Evolutionary conservation across 2,113 vertebrate genomes (phyloP), one percentile per base, ranked within the genome.

Genomic region (Poecilia latipinna): DNA sequence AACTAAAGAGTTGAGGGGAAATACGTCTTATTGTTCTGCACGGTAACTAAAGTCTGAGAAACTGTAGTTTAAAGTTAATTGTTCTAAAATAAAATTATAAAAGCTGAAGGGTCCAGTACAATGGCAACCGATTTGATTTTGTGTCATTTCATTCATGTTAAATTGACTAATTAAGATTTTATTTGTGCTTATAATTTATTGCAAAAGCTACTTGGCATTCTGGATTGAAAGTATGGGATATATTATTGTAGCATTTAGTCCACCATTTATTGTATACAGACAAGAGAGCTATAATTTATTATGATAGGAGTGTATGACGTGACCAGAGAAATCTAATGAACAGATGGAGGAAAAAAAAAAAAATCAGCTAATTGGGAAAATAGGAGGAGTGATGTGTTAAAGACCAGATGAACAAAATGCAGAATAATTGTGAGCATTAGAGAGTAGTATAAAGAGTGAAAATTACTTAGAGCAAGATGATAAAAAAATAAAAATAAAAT

Each of bases 311-410:
- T 15, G 19, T 68, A 62, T 62, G 33, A 12, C 65, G n/a, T 33
- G 60, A 31, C 26, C 15, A n/a, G 66, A 68, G n/a, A 77, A 74
- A 80, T 72, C 8, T 39, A 35, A 12, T 72, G 28, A 51, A 13
- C 26, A 44, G 8, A 29, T 37, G 44, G 32, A 37, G 33, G n/a
- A n/a, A 37, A 37, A 37, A 39, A 57, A 77, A 33, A 4, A 19
- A 60, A 31, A 13, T 61, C 4, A 39, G 3, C 10, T 1, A 13
- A 28, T 19, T 60, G 10, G 12, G n/a, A n/a, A 74, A 80, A 57
- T 8, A 1, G 35, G 29, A 68, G 44, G 68, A 54, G 26, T 17
- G 42, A 69, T 37, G 26, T 70, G 12, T 7, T 54, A 54, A 54
- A 19, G 1, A 22, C 6, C 19, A 19, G 24, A 39, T 31, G 31